Conservation (phyloP, 2,797 vertebrate species). For the Eutrigla gurnardus region DNA sequence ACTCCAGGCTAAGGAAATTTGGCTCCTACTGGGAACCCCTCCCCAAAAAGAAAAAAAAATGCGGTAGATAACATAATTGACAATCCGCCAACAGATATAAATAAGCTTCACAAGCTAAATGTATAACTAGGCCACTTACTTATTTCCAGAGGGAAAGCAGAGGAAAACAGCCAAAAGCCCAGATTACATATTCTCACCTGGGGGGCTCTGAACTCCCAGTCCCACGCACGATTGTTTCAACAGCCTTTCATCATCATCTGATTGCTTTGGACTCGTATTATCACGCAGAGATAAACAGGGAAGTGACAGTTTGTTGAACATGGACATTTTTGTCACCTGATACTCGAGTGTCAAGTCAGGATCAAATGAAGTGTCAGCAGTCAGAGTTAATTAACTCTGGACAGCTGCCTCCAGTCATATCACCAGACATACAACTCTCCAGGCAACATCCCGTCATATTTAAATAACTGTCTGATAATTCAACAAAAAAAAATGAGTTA, state of each 20-base stretch:
- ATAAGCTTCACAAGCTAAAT: slow-evolving; percentile 50
- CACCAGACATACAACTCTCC: slow-evolving; percentile 14
- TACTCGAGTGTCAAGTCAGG: not conserved
- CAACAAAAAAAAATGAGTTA: slow-evolving; percentile 10
- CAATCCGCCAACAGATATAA: slow-evolving; percentile 49
- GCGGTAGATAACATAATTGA: slow-evolving; percentile 49
- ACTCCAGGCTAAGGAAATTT: slow-evolving; percentile 28
- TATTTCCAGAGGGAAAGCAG: slow-evolving; percentile 40
- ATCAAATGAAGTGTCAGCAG: slow-evolving; percentile 23
- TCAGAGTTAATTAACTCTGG: slow-evolving; percentile 36
- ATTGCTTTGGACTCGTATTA: not conserved
- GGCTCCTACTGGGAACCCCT: slow-evolving; percentile 12
- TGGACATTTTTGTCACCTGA: slow-evolving; percentile 16
- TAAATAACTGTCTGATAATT: slow-evolving; percentile 28
- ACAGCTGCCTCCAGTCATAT: slow-evolving; percentile 28
- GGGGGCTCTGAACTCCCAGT: slow-evolving; percentile 4
- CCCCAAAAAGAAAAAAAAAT: slow-evolving; percentile 10
- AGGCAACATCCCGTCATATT: slow-evolving; percentile 30
- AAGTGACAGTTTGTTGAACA: not conserved
- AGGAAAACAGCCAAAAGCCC: slow-evolving; percentile 34
- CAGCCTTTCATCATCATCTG: not conserved
- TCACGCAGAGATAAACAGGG: not conserved
- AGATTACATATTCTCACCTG: slow-evolving; percentile 27
- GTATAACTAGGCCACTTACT: slow-evolving; percentile 47
- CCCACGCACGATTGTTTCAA: slow-evolving; percentile 16